Conservation (phyloP, 2,888 invertebrate genomes). For the Acrobasis repandana region DNA sequence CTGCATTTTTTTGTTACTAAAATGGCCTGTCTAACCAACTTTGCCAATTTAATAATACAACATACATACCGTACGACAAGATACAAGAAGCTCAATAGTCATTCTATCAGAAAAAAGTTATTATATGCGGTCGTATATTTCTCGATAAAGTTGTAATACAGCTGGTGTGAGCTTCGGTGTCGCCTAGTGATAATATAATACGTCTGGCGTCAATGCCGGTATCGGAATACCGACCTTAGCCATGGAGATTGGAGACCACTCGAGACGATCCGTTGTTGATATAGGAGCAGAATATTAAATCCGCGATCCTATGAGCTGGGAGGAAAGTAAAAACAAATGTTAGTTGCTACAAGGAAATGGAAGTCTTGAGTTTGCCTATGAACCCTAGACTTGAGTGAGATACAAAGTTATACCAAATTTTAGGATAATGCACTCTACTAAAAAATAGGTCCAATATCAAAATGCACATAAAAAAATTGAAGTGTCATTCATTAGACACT, state of each 20-base stretch:
- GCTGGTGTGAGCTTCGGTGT: neutral
- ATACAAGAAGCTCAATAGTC: neutral
- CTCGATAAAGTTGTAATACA: neutral
- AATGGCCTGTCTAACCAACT: neutral
- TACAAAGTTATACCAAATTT: too few species aligned
- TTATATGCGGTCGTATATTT: neutral
- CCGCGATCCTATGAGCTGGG: neutral
- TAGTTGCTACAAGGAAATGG: too few species aligned
- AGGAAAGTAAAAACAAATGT: too few species aligned
- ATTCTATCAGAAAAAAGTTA: neutral
- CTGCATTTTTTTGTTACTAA: too few species aligned
- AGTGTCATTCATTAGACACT: too few species aligned
- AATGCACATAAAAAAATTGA: too few species aligned
- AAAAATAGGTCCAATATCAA: too few species aligned
- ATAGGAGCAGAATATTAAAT: neutral
- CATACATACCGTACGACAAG: neutral
- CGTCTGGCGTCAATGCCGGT: slow-evolving; percentile 9
- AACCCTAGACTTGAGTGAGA: too few species aligned
- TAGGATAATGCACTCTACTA: too few species aligned
- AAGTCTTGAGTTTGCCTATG: too few species aligned
- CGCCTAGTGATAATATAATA: slow-evolving; percentile 14
- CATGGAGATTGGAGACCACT: slow-evolving; percentile 12
- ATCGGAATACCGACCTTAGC: slow-evolving; percentile 11
- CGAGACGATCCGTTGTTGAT: neutral
- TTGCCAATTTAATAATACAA: neutral